Evolutionary conservation across 2,888 invertebrate species (phyloP), one percentile per base, ranked within the genome.

Genomic region (Arrhopalites spinosus): DNA sequence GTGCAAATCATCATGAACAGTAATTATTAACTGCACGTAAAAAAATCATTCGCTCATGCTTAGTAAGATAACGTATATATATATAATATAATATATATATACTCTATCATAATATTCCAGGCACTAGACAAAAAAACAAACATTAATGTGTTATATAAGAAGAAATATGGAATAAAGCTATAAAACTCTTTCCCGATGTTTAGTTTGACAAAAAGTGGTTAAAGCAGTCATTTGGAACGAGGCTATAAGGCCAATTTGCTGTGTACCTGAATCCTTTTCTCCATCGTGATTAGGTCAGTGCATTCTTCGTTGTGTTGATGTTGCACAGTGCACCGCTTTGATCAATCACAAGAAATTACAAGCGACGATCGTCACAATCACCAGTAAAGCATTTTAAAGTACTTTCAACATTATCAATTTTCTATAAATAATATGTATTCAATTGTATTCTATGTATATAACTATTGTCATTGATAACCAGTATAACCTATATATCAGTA

Each of bases 241-340:
- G 70, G 77, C 76, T 53, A n/a, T n/a, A n/a, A n/a, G n/a, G n/a
- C n/a, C n/a, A n/a, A n/a, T n/a, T n/a, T n/a, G n/a, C n/a, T 76
- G 74, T 74, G 74, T 87, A 88, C 88, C 88, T 89, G 89, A 84
- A 95, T 95, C 68, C 95, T 89, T 85, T 95, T 95, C 88, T 95
- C 95, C 95, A 95, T 95, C 56, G 95, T 95, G 82, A 95, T 91
- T 83, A 95, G 89, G 86, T 95, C 95, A 86, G 92, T 95, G 87
- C 95, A 95, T 85, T 95, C 95, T 85, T 95, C 95, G 86, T 95
- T 95, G 86, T 95, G 95, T 84, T 93, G 93, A 86, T 95, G 95
- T 72, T 93, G 91, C 71, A 95, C 36, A 11, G 91, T 90, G 87
- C 95, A 95, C 90, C 95, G 95, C 91, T 93, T 87, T 78, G 86